Percentiles rank a stretch among this genome's conserved stretches.
Conservation (phyloP, 2,888 invertebrate genomes). For the Stegana nigrithorax region DNA sequence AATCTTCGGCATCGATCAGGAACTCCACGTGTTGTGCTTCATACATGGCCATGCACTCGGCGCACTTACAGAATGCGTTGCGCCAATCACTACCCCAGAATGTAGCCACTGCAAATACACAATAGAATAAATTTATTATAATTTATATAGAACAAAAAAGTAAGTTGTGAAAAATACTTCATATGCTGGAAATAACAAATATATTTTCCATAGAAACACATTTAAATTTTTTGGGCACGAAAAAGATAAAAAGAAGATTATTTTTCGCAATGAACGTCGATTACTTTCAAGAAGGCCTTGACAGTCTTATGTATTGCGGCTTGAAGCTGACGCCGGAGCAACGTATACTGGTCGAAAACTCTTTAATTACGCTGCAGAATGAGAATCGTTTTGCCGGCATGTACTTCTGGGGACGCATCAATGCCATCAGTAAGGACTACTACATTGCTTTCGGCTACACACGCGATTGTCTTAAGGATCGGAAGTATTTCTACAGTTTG, state of each 20-base stretch:
- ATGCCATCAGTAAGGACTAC: conserved; percentile 82
- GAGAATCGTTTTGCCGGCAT: conserved; percentile 86
- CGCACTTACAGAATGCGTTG: conserved; percentile 79
- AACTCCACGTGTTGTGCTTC: conserved; percentile 77
- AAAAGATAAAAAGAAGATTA: too few relatives aligned
- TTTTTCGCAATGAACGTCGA: conserved; percentile 59
- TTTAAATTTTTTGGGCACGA: too few relatives aligned
- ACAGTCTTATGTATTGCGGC: conserved; percentile 71
- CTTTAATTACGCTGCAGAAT: conserved; percentile 81
- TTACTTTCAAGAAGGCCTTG: conserved; percentile 65
- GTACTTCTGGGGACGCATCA: conserved; percentile 89
- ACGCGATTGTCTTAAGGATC: conserved; percentile 78
- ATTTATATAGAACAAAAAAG: neutral
- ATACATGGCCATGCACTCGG: conserved; percentile 78
- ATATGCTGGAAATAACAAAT: too few relatives aligned
- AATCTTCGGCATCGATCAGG: conserved; percentile 84
- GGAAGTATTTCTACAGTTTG: conserved; percentile 82
- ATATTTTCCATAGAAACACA: too few relatives aligned
- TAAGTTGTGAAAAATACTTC: neutral
- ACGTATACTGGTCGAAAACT: conserved; percentile 79
- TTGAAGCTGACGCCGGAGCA: conserved; percentile 80
- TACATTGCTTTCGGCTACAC: conserved; percentile 84
- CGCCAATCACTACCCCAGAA: conserved; percentile 85
- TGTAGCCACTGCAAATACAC: too few relatives aligned
- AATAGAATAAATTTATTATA: too few relatives aligned